phyloP scores from a whole-genome alignment of 2,888 invertebrate species.

The Pimpla rufipes region DNA sequence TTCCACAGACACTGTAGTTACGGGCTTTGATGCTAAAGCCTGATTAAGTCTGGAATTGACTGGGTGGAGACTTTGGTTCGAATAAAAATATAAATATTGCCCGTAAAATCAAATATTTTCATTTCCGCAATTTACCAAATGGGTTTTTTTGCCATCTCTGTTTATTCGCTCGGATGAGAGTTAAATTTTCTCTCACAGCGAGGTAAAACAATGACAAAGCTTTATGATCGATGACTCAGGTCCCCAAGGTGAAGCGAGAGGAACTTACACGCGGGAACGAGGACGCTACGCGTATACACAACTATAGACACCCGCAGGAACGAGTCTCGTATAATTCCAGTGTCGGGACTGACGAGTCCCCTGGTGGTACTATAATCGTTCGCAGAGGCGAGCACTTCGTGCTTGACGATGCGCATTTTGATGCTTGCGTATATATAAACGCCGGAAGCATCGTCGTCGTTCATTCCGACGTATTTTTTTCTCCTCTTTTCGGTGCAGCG shows the following conservation, averaged over 20 bases:
- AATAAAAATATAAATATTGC: background rate
- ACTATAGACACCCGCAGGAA: conserved; percentile 26
- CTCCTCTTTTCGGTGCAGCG: background rate
- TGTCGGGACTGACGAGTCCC: conserved; percentile 62
- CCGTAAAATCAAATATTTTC: background rate
- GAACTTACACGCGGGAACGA: background rate
- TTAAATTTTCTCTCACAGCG: conserved; percentile 25
- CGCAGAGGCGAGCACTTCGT: conserved; percentile 51
- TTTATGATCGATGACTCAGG: conserved; percentile 48
- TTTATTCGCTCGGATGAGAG: background rate
- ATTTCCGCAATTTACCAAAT: background rate
- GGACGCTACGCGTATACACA: conserved; percentile 15
- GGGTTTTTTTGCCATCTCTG: conserved; percentile 1
- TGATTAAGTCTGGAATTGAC: no score
- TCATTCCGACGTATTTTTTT: conserved; percentile 40
- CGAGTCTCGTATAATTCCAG: conserved; percentile 58
- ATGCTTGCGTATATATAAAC: conserved; percentile 44
- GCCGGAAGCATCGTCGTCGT: conserved; percentile 29
- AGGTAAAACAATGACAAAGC: conserved; percentile 41
- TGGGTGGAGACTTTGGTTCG: no score
- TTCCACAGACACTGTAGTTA: no score
- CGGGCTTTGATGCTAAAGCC: no score
- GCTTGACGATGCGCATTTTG: conserved; percentile 61
- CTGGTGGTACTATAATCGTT: conserved; percentile 59
- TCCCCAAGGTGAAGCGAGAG: conserved; percentile 29